Evolutionary conservation across 35 echinoderm and acorn worm genomes (phyloP).

Genomic region (Stichopus chloronotus): DNA sequence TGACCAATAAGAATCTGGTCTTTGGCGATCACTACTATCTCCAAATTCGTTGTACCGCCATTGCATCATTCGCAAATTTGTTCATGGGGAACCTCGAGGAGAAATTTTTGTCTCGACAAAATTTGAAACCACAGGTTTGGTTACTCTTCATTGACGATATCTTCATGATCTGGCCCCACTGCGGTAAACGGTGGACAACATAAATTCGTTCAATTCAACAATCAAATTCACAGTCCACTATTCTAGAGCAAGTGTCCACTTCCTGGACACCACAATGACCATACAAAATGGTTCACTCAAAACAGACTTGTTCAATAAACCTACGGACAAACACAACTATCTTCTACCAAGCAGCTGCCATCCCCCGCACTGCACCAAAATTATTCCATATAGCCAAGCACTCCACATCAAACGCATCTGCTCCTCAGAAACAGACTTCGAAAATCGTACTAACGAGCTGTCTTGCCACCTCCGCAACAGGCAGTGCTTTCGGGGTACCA

Average conservation of each 20-base stretch:
- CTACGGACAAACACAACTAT: slow-evolving; percentile 20
- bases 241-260: slow-evolving; percentile 13
- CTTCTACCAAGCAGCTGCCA: slow-evolving; percentile 37
- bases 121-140: neutral
- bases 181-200: neutral
- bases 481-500: neutral
- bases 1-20: too few species aligned
- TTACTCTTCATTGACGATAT: neutral
- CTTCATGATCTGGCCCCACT: neutral
- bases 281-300: slow-evolving; percentile 25
- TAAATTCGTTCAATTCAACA: neutral
- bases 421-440: neutral
- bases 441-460: neutral
- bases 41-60: slow-evolving; percentile 8
- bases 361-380: slow-evolving; percentile 21
- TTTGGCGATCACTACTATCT: neutral
- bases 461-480: neutral
- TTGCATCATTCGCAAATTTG: neutral
- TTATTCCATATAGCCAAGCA: slow-evolving; percentile 35
- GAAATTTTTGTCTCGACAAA: neutral
- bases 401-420: neutral
- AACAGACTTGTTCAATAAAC: slow-evolving; percentile 30
- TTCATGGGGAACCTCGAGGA: slow-evolving; percentile 15
- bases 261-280: slow-evolving; percentile 48
- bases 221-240: slow-evolving; percentile 20